Evolutionary conservation across 2,797 vertebrate genomes (phyloP).

Genomic region (Miichthys miiuy): DNA sequence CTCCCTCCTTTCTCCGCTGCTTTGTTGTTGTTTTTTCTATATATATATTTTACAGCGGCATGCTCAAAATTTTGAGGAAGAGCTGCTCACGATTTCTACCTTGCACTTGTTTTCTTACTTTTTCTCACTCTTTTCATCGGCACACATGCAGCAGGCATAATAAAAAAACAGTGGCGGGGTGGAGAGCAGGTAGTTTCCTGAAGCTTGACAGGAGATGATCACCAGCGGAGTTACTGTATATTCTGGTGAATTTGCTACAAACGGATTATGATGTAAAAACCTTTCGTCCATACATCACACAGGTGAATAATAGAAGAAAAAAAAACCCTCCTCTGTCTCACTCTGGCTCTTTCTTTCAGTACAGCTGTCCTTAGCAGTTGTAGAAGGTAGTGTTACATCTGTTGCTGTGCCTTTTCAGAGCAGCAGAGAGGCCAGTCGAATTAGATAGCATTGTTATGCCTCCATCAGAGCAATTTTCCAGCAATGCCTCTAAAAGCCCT

Average conservation of each 20-base stretch:
- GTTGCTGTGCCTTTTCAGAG: slow-evolving; percentile 71
- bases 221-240: slow-evolving; percentile 9
- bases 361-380: slow-evolving; percentile 30
- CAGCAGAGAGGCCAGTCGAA: slow-evolving; percentile 82
- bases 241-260: slow-evolving; percentile 16
- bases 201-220: slow-evolving; percentile 39
- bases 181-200: slow-evolving; percentile 43
- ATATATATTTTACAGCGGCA: slow-evolving; percentile 34
- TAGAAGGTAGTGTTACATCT: slow-evolving; percentile 65
- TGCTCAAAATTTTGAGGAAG: slow-evolving; percentile 57
- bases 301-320: slow-evolving; percentile 2
- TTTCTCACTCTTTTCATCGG: slow-evolving; percentile 9
- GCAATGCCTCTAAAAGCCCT: slow-evolving; percentile 90
- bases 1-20: slow-evolving; percentile 50
- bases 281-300: slow-evolving; percentile 35
- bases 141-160: slow-evolving; percentile 27
- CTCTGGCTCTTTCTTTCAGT: slow-evolving; percentile 31
- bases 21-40: not conserved
- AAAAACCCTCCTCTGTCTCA: not conserved
- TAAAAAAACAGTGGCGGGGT: slow-evolving; percentile 12
- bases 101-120: slow-evolving; percentile 2
- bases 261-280: slow-evolving; percentile 41
- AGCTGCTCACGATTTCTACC: slow-evolving; percentile 8
- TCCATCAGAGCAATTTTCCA: slow-evolving; percentile 89
- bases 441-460: slow-evolving; percentile 89